Conservation (phyloP, 2,888 invertebrate species). For the Cinara cedri region DNA sequence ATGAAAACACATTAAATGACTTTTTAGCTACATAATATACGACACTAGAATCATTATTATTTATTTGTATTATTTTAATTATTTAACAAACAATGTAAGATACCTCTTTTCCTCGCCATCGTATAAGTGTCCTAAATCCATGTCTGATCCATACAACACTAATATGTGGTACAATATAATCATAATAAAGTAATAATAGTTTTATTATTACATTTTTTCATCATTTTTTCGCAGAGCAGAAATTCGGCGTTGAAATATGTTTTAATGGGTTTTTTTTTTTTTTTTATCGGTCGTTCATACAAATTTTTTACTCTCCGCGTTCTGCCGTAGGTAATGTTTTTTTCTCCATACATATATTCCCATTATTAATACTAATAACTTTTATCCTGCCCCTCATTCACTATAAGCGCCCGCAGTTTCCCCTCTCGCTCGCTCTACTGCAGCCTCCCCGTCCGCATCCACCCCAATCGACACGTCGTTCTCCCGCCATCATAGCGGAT, state of each 20-base stretch:
- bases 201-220: too few species aligned
- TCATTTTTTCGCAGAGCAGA: background rate
- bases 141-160: too few species aligned
- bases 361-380: conserved; percentile 36
- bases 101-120: too few species aligned
- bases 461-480: too few species aligned
- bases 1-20: too few species aligned
- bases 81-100: too few species aligned
- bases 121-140: too few species aligned
- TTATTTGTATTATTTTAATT: too few species aligned
- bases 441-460: background rate
- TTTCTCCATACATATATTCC: background rate
- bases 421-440: background rate
- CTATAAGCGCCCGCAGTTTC: background rate
- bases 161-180: too few species aligned
- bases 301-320: background rate
- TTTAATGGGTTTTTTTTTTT: background rate
- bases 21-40: too few species aligned
- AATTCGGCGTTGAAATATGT: conserved; percentile 22
- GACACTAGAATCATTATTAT: too few species aligned
- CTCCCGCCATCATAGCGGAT: background rate
- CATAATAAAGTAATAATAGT: too few species aligned
- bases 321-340: background rate
- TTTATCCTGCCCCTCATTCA: background rate
- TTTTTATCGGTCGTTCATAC: background rate